Base-by-base conservation (phyloP, 2,888 invertebrate species). In the Sesia bembeciformis region DNA sequence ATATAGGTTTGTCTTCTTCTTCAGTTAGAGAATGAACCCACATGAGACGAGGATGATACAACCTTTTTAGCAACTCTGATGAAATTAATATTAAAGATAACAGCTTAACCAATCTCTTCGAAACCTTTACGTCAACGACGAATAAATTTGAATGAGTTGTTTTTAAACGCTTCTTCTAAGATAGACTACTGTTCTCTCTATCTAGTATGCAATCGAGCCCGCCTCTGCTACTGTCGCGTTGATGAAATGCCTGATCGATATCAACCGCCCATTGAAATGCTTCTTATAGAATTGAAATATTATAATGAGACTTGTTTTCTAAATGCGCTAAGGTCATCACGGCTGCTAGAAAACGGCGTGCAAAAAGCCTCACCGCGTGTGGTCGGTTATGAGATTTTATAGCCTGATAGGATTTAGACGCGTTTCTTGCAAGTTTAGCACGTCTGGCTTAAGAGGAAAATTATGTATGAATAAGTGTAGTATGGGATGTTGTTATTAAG, bases 191-290 rank as follows among this genome's bases (percentile, higher is more conserved):
- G 46, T 5, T 46, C 23, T 8, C 46, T 7, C 46, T n/a, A 46
- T 46, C 23, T 46, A 46, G 8, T n/a, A 23, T 46, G 23, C n/a
- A 46, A 8, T n/a, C 23, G n/a, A 74, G 74, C 70, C 70, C 73
- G 61, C 66, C 67, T 65, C 62, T 51, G 52, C 64, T 67, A 67
- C 70, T 74, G 78, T 78, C 76, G 76, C 72, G 70, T 76, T 81
- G 84, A 84, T 86, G 86, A 83, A 84, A 83, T 76, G 77, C 76
- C 74, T 72, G 86, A 86, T 86, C 78, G 68, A 69, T 84, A 86
- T 84, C 85, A 68, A 60, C 65, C 70, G 66, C 70, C 80, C 76
- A 84, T 87, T 82, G 79, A 84, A 85, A 78, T 84, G 76, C 74
- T 73, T 74, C 74, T 70, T 69, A 64, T 66, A 76, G 64, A 75